Base-by-base conservation (phyloP, 1,140 invertebrate species). In the Temnothorax longispinosus region DNA sequence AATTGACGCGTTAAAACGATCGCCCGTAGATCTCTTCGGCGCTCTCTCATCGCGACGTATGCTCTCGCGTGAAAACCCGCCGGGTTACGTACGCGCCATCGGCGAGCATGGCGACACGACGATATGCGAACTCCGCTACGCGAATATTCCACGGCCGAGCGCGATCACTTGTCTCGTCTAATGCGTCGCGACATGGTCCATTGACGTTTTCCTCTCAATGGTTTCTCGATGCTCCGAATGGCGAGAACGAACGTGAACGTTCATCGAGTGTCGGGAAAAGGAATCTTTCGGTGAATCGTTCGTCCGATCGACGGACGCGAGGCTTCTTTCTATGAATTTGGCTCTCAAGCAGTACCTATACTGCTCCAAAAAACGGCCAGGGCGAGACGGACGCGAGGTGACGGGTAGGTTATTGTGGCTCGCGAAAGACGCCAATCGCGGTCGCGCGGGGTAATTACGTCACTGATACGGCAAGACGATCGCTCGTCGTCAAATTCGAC, bases 1-100 rank as follows among this genome's bases (percentile, higher is more conserved):
- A 80, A 80, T 80, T 21, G 62, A 38, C 18, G 60, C 76, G n/a
- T 15, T 38, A 38, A 69, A 52, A 80, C 47, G 60, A 8, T 52
- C 58, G 44, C 11, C n/a, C 62, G 62, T 41, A 27, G 77, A 54
- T 64, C 15, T 35, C 32, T 64, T 47, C 75, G 58, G 10, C 56
- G 15, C 54, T 38, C 13, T 7, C 13, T 3, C n/a, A 1, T 13
- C 41, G 35, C 64, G 65, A 35, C 11, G 15, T 27, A 41, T 27
- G 27, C 38, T 44, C 8, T 38, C 27, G 15, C 71, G 52, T 10
- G 56, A 62, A 52, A 77, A 62, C 58, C 44, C 38, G 74, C 5
- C 21, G 44, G 41, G 54, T 62, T 32, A 76, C 27, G 27, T 27
- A 27, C 41, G 41, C 32, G 44, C 13, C 3, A 52, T 50, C 60